These are phyloP conservation scores for Heterodera schachtii DNA, from an alignment of 1,140 invertebrate species.

Conservation along the genomic window DNA sequence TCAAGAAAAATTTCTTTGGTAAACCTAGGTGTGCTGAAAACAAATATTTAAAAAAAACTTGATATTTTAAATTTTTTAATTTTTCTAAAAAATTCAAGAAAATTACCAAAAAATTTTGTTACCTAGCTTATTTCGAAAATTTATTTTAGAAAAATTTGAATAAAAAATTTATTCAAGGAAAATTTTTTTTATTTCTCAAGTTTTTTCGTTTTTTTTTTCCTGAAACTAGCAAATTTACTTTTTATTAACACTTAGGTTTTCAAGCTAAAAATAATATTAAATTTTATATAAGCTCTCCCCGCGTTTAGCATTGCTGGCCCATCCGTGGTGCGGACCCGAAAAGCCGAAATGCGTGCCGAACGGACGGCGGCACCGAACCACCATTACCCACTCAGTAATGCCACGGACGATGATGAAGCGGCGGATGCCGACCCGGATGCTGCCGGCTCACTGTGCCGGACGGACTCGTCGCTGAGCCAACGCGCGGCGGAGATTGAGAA, in stretches of 20 bases:
- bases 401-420: not conserved
- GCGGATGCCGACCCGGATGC: not conserved
- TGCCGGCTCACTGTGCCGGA: constrained; percentile 9
- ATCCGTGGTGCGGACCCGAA: constrained; percentile 38
- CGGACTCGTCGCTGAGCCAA: constrained; percentile 42
- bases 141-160: too few relatives aligned
- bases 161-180: too few relatives aligned
- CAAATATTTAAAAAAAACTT: too few relatives aligned
- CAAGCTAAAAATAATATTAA: not conserved
- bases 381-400: not conserved
- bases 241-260: constrained; percentile 5
- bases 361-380: not conserved
- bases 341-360: constrained; percentile 42
- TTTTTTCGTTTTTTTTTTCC: constrained; percentile 27
- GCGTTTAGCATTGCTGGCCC: constrained; percentile 28
- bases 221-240: not conserved
- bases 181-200: not conserved
- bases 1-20: too few relatives aligned
- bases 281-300: not conserved
- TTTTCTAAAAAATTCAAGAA: too few relatives aligned
- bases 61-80: too few relatives aligned
- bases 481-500: constrained; percentile 44
- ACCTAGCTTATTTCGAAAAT: too few relatives aligned
- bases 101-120: too few relatives aligned
- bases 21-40: too few relatives aligned